These are phyloP conservation scores for Hypotaenidia philippensis DNA, from an alignment of 2,797 vertebrate species.

Conservation along the genomic window DNA sequence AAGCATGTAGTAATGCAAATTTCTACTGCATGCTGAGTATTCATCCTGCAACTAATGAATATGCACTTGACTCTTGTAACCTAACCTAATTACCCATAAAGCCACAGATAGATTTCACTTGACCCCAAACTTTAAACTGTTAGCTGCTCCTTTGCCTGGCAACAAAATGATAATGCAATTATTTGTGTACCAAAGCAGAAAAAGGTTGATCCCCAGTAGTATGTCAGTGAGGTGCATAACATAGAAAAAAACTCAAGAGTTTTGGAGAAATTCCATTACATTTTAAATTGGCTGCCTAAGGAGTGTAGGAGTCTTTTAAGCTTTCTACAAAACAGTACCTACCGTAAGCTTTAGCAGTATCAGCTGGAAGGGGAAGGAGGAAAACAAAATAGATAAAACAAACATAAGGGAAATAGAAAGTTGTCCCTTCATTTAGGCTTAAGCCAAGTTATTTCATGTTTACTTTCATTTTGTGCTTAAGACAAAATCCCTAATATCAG, in stretches of 20 bases:
- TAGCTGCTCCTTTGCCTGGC: conserved; percentile 59
- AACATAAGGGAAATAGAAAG: neutral
- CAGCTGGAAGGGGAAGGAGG: neutral
- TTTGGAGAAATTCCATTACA: conserved; percentile 39
- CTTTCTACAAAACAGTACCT: neutral
- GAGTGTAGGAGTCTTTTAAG: neutral
- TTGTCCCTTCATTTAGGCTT: neutral
- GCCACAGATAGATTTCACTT: conserved; percentile 67
- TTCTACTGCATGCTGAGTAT: conserved; percentile 51
- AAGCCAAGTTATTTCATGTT: neutral
- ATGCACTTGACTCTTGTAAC: conserved; percentile 70
- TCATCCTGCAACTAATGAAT: conserved; percentile 73
- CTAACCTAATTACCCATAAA: conserved; percentile 76
- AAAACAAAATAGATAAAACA: neutral
- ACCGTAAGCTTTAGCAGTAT: neutral
- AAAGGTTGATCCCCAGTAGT: conserved; percentile 29
- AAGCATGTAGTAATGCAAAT: conserved; percentile 58
- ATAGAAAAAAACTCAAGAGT: conserved; percentile 8
- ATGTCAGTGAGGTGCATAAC: neutral
- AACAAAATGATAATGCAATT: conserved; percentile 60
- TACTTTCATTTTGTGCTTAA: neutral
- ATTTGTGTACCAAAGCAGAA: conserved; percentile 46
- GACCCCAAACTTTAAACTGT: conserved; percentile 72
- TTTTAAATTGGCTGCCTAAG: conserved; percentile 18
- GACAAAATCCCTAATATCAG: neutral